Conservation (phyloP, 2,888 invertebrate genomes). For the Barypeithes pellucidus region DNA sequence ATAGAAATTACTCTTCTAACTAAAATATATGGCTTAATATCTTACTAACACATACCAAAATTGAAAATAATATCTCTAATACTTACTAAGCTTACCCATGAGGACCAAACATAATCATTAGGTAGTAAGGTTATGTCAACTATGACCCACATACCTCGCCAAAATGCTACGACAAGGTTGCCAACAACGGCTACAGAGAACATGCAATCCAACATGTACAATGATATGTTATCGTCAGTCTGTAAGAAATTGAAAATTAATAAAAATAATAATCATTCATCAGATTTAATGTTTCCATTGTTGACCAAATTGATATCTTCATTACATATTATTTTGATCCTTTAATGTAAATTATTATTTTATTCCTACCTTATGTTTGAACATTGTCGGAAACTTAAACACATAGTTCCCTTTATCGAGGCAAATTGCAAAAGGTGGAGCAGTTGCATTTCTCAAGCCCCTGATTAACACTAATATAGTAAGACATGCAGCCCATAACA, state of each 20-base stretch:
- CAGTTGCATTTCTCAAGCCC: constrained; percentile 48
- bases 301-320: neutral
- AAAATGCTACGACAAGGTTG: constrained; percentile 48
- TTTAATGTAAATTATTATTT: no score
- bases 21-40: no score
- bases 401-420: constrained; percentile 53
- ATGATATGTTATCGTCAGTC: constrained; percentile 30
- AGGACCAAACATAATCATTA: constrained; percentile 34
- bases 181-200: constrained; percentile 50
- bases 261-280: neutral
- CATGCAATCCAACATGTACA: constrained; percentile 38
- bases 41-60: no score
- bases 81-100: constrained; percentile 50
- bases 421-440: constrained; percentile 50
- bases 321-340: no score
- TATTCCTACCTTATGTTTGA: constrained; percentile 37
- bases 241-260: constrained; percentile 11
- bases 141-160: constrained; percentile 48
- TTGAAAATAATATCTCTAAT: no score
- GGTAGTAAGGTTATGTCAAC: constrained; percentile 46
- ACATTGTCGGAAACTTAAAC: constrained; percentile 53
- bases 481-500: constrained; percentile 31
- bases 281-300: no score
- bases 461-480: constrained; percentile 36
- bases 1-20: no score